Conservation (phyloP, 1,140 invertebrate species). For the Zaprionus capensis region DNA sequence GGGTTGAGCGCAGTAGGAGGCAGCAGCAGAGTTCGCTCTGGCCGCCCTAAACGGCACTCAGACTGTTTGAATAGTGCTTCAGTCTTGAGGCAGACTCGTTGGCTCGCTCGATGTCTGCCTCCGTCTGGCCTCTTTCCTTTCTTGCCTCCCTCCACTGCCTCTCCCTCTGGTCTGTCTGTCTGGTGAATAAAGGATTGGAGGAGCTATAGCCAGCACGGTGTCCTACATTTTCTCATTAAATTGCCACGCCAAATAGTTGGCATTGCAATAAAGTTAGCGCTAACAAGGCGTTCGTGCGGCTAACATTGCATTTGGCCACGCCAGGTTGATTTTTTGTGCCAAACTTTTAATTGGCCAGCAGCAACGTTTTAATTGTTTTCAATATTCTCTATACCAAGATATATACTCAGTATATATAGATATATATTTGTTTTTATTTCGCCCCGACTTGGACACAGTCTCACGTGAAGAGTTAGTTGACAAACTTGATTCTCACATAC, state of each 20-base stretch:
- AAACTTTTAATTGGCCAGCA: conserved; percentile 78
- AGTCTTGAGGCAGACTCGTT: conserved; percentile 50
- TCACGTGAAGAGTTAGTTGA: conserved; percentile 22
- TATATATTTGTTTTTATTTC: background rate
- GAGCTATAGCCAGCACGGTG: conserved; percentile 15
- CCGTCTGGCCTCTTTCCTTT: conserved; percentile 2
- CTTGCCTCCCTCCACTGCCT: background rate
- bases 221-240: conserved; percentile 82
- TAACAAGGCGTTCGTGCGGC: conserved; percentile 73
- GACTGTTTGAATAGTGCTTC: conserved; percentile 70
- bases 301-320: conserved; percentile 65
- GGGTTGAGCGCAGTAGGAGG: background rate
- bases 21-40: background rate
- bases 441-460: conserved; percentile 4
- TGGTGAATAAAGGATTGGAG: background rate
- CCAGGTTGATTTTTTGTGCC: conserved; percentile 54
- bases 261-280: conserved; percentile 74
- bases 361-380: conserved; percentile 72
- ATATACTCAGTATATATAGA: background rate
- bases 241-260: conserved; percentile 72
- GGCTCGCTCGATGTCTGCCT: conserved; percentile 15
- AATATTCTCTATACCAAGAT: conserved; percentile 5
- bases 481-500: conserved; percentile 24
- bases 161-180: conserved; percentile 19
- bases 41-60: conserved; percentile 53